A percentile compares a stretch with the other conserved stretches of the same genome.
These are phyloP conservation scores for Eurypyga helias DNA, from an alignment of 2,113 vertebrate genomes.

Conservation along the genomic window DNA sequence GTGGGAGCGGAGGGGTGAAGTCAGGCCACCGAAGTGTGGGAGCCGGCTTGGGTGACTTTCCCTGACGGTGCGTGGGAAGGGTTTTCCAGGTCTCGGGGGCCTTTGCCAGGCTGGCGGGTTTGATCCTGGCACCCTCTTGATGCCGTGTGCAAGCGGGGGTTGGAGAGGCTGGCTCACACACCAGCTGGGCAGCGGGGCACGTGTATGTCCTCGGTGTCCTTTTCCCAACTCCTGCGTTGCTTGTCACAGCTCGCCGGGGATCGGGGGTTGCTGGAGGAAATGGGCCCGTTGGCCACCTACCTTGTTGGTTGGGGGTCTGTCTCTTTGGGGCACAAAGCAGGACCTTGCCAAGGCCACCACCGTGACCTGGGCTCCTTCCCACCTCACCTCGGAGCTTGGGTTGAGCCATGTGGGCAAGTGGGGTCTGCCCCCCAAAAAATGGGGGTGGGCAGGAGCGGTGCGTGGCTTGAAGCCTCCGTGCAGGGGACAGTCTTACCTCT, in stretches of 20 bases:
- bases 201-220: neutral
- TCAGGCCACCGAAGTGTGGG: neutral
- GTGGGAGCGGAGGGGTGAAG: neutral
- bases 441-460: neutral
- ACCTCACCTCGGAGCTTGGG: neutral
- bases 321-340: neutral
- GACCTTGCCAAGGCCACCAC: neutral
- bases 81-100: neutral
- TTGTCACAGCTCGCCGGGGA: neutral
- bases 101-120: neutral
- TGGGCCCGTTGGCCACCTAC: neutral
- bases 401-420: neutral
- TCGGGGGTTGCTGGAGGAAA: neutral
- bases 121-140: neutral
- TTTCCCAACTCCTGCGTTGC: neutral
- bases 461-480: neutral
- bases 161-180: neutral
- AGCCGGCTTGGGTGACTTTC: neutral
- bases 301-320: neutral
- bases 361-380: neutral
- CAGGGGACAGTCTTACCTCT: neutral
- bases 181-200: neutral
- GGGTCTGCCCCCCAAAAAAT: fast-evolving
- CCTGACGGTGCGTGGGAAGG: fast-evolving
- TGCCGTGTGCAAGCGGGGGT: fast-evolving